phyloP scores from a whole-genome alignment of 2,113 vertebrate genomes.

The Gorilla gorilla region DNA sequence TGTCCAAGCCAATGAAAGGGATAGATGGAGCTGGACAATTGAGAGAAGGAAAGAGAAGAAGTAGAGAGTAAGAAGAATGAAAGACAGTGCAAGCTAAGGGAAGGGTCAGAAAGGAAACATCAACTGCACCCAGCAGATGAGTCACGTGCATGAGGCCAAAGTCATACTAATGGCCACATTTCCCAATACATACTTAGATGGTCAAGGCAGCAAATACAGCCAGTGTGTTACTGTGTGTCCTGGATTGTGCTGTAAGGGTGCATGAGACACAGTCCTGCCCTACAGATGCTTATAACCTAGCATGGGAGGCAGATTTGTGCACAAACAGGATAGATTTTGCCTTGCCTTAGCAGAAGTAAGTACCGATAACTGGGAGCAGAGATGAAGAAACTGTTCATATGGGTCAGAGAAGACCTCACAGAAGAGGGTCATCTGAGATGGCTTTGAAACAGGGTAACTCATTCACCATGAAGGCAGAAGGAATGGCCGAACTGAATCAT shows the following conservation, averaged over 20 bases:
- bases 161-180: neutral
- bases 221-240: neutral
- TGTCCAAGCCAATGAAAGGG: neutral
- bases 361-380: neutral
- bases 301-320: neutral
- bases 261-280: neutral
- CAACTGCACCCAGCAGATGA: neutral
- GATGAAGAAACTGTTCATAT: neutral
- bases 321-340: neutral
- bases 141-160: neutral
- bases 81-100: neutral
- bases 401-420: neutral
- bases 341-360: neutral
- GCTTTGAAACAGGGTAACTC: neutral
- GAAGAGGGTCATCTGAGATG: neutral
- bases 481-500: neutral
- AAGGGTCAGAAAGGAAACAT: neutral
- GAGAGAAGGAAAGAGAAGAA: neutral
- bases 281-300: rapidly evolving
- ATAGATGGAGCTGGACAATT: neutral
- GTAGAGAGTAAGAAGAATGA: neutral
- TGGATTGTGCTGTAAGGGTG: rapidly evolving
- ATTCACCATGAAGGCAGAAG: neutral
- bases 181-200: no score
- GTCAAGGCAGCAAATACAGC: neutral